A percentile compares a stretch with the other conserved stretches of the same genome.
These are phyloP conservation scores for Synergus japonicus DNA, from an alignment of 2,888 invertebrate species.

Conservation along the genomic window DNA sequence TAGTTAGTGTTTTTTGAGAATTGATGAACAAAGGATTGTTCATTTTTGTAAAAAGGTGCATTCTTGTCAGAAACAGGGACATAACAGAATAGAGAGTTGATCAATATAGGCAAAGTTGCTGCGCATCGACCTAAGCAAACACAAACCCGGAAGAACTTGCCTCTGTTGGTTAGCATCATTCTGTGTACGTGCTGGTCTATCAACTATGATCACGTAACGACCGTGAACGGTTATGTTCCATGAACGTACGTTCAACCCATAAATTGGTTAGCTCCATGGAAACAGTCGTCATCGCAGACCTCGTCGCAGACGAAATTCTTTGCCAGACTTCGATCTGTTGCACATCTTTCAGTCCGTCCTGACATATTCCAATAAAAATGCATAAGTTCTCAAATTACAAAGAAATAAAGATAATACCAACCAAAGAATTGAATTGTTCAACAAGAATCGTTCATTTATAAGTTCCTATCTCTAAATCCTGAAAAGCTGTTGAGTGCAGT, in stretches of 20 bases:
- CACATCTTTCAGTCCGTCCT: not conserved
- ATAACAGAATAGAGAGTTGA: not conserved
- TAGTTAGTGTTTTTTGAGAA: too few species aligned
- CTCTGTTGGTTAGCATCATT: conserved; percentile 37
- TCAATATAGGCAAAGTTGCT: conserved; percentile 21
- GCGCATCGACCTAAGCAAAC: conserved; percentile 28
- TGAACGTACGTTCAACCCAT: conserved; percentile 40
- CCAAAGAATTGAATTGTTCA: too few species aligned
- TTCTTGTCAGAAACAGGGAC: not conserved
- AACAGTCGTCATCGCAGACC: conserved; percentile 49
- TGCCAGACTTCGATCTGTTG: conserved; percentile 13
- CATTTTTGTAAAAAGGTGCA: not conserved
- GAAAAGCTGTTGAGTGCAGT: conserved; percentile 4
- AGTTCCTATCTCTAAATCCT: not conserved
- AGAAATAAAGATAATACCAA: not conserved
- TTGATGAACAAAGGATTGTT: not conserved
- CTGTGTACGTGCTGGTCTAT: conserved; percentile 34
- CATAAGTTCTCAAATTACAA: not conserved
- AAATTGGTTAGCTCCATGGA: conserved; percentile 49
- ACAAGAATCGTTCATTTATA: too few species aligned
- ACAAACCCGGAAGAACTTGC: conserved; percentile 33
- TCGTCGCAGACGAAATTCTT: conserved; percentile 42
- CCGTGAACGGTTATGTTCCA: conserved; percentile 42
- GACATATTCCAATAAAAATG: not conserved
- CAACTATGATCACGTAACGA: conserved; percentile 44